phyloP scores from a whole-genome alignment of 2,888 invertebrate genomes.

The Noctua janthina region DNA sequence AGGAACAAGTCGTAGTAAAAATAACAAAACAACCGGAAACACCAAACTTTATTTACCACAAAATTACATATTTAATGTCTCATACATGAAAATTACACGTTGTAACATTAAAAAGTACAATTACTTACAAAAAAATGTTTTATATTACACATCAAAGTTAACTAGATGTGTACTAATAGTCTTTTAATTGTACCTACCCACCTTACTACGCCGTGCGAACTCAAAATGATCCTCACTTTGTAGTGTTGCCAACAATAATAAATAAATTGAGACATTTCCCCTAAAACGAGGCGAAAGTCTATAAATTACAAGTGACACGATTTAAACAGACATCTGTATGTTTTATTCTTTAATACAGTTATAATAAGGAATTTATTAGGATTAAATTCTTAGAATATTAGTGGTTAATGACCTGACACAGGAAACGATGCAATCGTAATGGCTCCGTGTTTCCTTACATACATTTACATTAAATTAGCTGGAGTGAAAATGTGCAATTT shows the following conservation, averaged over 20 bases:
- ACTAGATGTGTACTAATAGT: slow-evolving; percentile 57
- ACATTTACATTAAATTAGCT: slow-evolving; percentile 54
- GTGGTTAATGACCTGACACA: slow-evolving; percentile 58
- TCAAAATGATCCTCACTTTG: slow-evolving; percentile 43
- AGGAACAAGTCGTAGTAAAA: slow-evolving; percentile 28
- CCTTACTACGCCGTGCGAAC: slow-evolving; percentile 48
- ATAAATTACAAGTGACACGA: slow-evolving; percentile 39
- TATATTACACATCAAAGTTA: slow-evolving; percentile 58
- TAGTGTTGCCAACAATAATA: slow-evolving; percentile 58
- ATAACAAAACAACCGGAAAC: slow-evolving; percentile 60
- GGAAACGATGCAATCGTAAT: slow-evolving; percentile 58
- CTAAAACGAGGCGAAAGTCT: slow-evolving; percentile 26
- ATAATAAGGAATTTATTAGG: slow-evolving; percentile 44
- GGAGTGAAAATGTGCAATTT: slow-evolving; percentile 51
- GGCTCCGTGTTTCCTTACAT: slow-evolving; percentile 51
- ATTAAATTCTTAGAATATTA: slow-evolving; percentile 53
- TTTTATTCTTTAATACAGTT: slow-evolving; percentile 38
- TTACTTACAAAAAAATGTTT: slow-evolving; percentile 37
- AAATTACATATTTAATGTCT: slow-evolving; percentile 9
- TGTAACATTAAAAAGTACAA: slow-evolving; percentile 26
- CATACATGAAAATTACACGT: slow-evolving; percentile 38
- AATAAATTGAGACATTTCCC: slow-evolving; percentile 54
- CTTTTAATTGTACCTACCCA: slow-evolving; percentile 58
- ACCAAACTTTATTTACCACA: slow-evolving; percentile 58
- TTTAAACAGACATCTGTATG: slow-evolving; percentile 30